Evolutionary conservation across 2,113 vertebrate species (phyloP).

Genomic region (Sebastes fasciatus): DNA sequence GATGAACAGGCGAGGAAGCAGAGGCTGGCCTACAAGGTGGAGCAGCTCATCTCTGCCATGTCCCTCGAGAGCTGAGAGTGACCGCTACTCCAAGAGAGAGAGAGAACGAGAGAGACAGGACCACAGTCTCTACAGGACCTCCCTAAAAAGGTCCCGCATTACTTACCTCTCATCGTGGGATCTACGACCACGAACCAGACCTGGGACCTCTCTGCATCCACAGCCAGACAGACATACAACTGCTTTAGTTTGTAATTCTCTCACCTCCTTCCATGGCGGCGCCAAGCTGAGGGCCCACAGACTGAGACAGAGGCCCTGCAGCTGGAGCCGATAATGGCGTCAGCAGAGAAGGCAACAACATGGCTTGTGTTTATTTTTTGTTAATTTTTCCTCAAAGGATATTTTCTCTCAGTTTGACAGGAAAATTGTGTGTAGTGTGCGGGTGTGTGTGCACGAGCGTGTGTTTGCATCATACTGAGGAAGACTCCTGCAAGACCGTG

Average conservation of each 20-base stretch:
- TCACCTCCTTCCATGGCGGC: slow-evolving; percentile 47
- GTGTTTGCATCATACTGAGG: slow-evolving; percentile 46
- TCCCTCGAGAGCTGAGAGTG: slow-evolving; percentile 94
- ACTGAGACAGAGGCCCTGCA: slow-evolving; percentile 41
- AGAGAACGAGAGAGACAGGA: slow-evolving; percentile 27
- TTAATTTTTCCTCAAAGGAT: slow-evolving; percentile 44
- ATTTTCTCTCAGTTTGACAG: slow-evolving; percentile 57
- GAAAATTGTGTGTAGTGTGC: slow-evolving; percentile 40
- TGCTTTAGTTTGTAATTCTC: slow-evolving; percentile 61
- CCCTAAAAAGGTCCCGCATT: slow-evolving; percentile 35
- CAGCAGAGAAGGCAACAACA: slow-evolving; percentile 56
- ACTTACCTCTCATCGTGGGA: slow-evolving; percentile 70
- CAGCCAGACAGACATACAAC: slow-evolving; percentile 48
- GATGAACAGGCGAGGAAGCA: slow-evolving; percentile 96
- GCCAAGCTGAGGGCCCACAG: slow-evolving; percentile 38
- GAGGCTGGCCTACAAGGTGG: slow-evolving; percentile 95
- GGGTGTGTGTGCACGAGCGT: slow-evolving; percentile 36
- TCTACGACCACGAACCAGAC: slow-evolving; percentile 54
- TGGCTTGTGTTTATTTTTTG: slow-evolving; percentile 64
- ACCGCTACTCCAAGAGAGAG: slow-evolving; percentile 22
- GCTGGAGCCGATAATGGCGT: slow-evolving; percentile 40
- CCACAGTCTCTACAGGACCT: slow-evolving; percentile 44
- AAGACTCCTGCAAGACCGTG: slow-evolving; percentile 55
- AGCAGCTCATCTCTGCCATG: slow-evolving; percentile 96
- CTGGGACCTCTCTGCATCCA: slow-evolving; percentile 52